Percentiles rank a stretch among this genome's conserved stretches.
Evolutionary conservation across 2,113 vertebrate genomes (phyloP).

Genomic region (Semnopithecus entellus): DNA sequence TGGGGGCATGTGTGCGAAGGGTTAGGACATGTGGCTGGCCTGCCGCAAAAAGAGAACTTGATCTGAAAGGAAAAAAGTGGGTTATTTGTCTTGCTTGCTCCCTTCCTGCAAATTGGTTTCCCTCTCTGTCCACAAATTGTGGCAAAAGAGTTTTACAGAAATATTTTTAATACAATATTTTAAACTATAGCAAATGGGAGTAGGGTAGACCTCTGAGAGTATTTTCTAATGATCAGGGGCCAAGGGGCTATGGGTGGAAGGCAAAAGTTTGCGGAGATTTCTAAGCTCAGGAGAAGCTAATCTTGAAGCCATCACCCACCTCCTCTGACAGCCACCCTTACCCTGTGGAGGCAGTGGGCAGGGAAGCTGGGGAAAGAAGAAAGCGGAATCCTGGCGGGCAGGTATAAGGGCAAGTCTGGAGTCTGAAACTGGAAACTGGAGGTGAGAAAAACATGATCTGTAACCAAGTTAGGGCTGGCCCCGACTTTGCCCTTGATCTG

Average conservation of each 20-base stretch:
- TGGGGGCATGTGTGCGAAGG: not conserved
- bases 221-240: not conserved
- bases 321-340: not conserved
- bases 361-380: not conserved
- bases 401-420: not conserved
- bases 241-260: not conserved
- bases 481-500: not conserved
- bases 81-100: not conserved
- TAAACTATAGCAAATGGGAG: not conserved
- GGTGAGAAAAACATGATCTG: not conserved
- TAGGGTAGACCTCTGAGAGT: not conserved
- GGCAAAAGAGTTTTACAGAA: not conserved
- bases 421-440: not conserved
- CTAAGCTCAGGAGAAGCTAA: not conserved
- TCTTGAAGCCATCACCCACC: not conserved
- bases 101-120: not conserved
- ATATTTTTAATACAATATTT: conserved; percentile 30
- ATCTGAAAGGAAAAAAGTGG: not conserved
- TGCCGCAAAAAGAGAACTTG: conserved; percentile 17
- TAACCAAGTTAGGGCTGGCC: not conserved
- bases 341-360: too few species aligned
- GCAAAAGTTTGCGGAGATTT: not conserved
- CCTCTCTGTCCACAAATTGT: not conserved
- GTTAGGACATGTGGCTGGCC: not conserved
- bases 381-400: not conserved